Evolutionary conservation across 2,797 vertebrate species (phyloP), one percentile per base, ranked within the genome.

Genomic region (Hirundo rustica): DNA sequence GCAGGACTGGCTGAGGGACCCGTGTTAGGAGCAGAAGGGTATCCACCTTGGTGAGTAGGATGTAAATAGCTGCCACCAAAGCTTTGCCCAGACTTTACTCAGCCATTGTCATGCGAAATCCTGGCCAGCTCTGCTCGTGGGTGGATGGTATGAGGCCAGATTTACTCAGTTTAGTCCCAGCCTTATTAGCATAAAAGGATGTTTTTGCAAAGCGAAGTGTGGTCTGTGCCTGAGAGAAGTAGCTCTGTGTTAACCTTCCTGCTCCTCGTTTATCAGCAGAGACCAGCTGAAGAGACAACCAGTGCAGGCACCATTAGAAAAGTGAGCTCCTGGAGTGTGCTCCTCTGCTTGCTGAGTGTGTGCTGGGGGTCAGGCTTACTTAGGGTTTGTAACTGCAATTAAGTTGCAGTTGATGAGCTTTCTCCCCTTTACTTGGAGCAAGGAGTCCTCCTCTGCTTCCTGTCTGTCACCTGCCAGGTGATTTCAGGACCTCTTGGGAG

Each of bases 21-120:
- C 3, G 27, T 19, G 32, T 44, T 54, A 4, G 11, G 57, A 79
- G 73, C 53, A 92, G 70, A n/a, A 53, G 40, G 36, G 8, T 53
- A 1, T 68, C 88, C 44, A 20, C 4, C 42, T 16, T 54, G 80
- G 66, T 76, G 64, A 91, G 45, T 1, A 5, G 32, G 20, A 79
- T 91, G 74, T 79, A 58, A 93, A 77, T 81, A 70, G 76, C 45
- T 84, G 80, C 58, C 45, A 54, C 64, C 77, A 79, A 79, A 76
- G 77, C 86, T 85, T 94, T 91, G 74, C 84, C 78, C 78, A 80
- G 86, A 66, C 67, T 95, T 85, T 66, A 60, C 74, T 76, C 57
- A 62, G 38, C 83, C 60, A 68, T 89, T 89, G 86, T 91, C 60
- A 65, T 90, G 92, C 50, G 53, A 89, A 95, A 44, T 77, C 65